These are phyloP conservation scores for Zoanthus gigantus DNA, from an alignment of 92 coral and sea anemone genomes.

Conservation along the genomic window DNA sequence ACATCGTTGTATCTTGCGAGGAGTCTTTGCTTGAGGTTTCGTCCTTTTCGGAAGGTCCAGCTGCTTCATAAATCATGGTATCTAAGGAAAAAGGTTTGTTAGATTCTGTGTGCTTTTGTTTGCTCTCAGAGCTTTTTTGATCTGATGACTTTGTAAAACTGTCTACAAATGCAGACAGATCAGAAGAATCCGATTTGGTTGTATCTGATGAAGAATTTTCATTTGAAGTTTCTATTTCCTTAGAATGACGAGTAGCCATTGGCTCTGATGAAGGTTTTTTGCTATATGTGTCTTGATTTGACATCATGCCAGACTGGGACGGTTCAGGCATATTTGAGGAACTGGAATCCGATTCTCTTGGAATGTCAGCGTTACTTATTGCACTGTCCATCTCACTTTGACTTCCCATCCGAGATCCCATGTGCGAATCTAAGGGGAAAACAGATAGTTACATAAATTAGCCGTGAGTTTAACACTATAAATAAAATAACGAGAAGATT, in stretches of 20 bases:
- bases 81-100: background rate
- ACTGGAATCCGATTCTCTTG: conserved; percentile 3
- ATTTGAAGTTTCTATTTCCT: background rate
- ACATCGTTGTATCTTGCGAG: background rate
- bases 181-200: conserved; percentile 5
- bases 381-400: background rate
- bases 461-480: background rate
- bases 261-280: background rate
- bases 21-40: background rate
- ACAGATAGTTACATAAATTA: background rate
- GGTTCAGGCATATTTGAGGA: background rate
- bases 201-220: background rate
- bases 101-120: background rate
- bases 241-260: background rate
- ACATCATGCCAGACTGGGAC: conserved; percentile 2
- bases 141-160: conserved; percentile 17
- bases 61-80: background rate
- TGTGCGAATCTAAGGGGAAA: background rate
- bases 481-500: background rate
- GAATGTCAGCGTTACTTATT: background rate
- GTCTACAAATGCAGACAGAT: conserved; percentile 23
- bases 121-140: conserved; percentile 20
- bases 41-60: background rate
- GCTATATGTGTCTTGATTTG: background rate
- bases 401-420: background rate